Base-by-base conservation (phyloP, 2,888 invertebrate genomes). In the Caenorhabditis virilis region DNA sequence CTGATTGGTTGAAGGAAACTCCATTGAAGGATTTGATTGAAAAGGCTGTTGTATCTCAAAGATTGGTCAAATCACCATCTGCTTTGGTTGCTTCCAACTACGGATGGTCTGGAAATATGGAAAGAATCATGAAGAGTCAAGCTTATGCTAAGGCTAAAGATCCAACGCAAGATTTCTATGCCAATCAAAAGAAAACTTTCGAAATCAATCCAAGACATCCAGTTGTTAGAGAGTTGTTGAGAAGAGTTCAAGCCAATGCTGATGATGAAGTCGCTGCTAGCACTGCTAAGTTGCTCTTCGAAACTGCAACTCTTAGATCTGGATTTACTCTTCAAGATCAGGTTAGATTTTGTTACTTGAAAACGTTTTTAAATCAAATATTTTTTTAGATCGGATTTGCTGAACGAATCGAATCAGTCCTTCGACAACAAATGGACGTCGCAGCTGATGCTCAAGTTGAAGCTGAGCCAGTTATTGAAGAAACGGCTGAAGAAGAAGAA, bases 81-180 rank as follows among this genome's bases (percentile, higher is more conserved):
- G 97, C 95, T 50, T 88, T 98, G 50, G 93, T 95, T 46, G 97
- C 97, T 72, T 91, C 92, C 62, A 90, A 91, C 87, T 97, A 93
- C 86, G 95, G 95, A 76, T 97, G 95, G 95, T 95, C 95, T 78
- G 97, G 95, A 80, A 97, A 97, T 86, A 97, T 98, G 97, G 97
- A 97, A 87, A 88, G 97, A 48, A 88, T 97, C 72, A 94, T 95
- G 68, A 85, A 83, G 64, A 84, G 86, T 7, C 97, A 98, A 86
- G 95, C 97, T 16, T 95, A 97, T 85, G 93, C 95, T 85, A 97
- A 97, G 85, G 85, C 90, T 4, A 91, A 95, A 83, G 94, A 95
- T 87, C 90, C 92, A 33, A 91, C 93, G 83, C 89, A 92, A 54
- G 82, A 82, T 51, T 82, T 79, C 70, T 83, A 95, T 84, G 86